Percentiles rank a stretch among this genome's conserved stretches.
These are phyloP conservation scores for Pemphigus obesinymphae DNA, from an alignment of 1,140 invertebrate species.

Conservation along the genomic window DNA sequence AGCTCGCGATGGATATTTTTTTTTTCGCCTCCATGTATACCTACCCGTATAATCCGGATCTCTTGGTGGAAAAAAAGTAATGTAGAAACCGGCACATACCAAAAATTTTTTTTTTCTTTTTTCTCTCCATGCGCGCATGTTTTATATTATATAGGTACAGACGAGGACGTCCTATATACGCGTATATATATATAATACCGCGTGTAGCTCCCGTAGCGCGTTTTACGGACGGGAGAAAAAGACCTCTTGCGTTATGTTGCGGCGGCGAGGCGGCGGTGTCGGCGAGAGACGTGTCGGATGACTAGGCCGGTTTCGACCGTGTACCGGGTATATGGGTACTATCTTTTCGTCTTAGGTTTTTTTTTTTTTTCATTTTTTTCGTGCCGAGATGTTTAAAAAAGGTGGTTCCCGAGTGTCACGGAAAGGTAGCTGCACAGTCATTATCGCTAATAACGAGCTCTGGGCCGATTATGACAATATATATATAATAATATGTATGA, in stretches of 20 bases:
- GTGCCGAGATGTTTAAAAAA: constrained; percentile 30
- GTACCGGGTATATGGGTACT: too few relatives aligned
- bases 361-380: neutral
- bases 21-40: neutral
- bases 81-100: constrained; percentile 16
- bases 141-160: too few relatives aligned
- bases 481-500: neutral
- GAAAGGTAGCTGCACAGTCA: constrained; percentile 36
- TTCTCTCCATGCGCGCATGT: neutral
- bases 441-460: constrained; percentile 34
- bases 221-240: constrained; percentile 4
- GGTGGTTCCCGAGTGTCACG: constrained; percentile 31
- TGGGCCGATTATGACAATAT: constrained; percentile 27
- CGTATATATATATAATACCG: too few relatives aligned
- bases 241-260: neutral
- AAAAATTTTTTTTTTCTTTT: neutral
- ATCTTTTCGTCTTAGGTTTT: neutral
- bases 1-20: neutral
- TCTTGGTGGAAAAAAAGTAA: neutral
- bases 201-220: neutral
- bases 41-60: neutral
- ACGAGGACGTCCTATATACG: neutral
- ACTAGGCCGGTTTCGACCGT: constrained; percentile 34
- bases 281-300: constrained; percentile 33
- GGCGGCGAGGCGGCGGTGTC: neutral